These are phyloP conservation scores for Idris sp. DNA, from an alignment of 1,140 invertebrate genomes.

Conservation along the genomic window DNA sequence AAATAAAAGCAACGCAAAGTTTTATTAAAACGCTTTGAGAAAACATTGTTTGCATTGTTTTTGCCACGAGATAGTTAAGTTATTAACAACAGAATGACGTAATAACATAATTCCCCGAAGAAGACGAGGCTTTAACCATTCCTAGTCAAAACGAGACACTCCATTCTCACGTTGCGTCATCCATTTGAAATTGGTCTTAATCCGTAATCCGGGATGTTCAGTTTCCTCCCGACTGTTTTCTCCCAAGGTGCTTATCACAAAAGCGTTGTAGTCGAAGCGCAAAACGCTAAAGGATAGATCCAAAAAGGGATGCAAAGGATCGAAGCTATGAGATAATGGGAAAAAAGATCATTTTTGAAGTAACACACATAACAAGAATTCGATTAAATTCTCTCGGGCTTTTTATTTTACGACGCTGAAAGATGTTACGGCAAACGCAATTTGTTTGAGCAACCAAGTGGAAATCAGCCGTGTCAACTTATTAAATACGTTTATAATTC, in stretches of 20 bases:
- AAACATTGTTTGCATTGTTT: conserved; percentile 54
- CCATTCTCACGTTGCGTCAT: conserved; percentile 71
- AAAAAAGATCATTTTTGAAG: conserved; percentile 55
- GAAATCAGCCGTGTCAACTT: conserved; percentile 47
- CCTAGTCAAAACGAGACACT: conserved; percentile 65
- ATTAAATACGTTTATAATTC: conserved; percentile 45
- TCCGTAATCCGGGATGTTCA: conserved; percentile 76
- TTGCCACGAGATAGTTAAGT: conserved; percentile 41
- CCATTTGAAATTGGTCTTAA: conserved; percentile 77
- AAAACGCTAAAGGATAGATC: conserved; percentile 55
- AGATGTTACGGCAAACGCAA: conserved; percentile 42
- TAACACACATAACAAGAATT: conserved; percentile 59
- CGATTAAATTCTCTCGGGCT: conserved; percentile 45
- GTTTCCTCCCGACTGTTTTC: conserved; percentile 74
- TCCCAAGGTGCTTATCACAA: conserved; percentile 76
- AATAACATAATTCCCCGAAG: conserved; percentile 53
- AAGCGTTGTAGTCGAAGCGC: conserved; percentile 64
- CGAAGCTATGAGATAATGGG: conserved; percentile 52
- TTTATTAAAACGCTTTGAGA: conserved; percentile 37
- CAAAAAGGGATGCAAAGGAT: conserved; percentile 57
- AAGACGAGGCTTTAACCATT: conserved; percentile 41
- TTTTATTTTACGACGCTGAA: conserved; percentile 39
- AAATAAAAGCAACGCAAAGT: conserved; percentile 24
- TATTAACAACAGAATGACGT: conserved; percentile 58
- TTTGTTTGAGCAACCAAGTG: conserved; percentile 58